Evolutionary conservation across 2,888 invertebrate genomes (phyloP).

Genomic region (Dugesia japonica): DNA sequence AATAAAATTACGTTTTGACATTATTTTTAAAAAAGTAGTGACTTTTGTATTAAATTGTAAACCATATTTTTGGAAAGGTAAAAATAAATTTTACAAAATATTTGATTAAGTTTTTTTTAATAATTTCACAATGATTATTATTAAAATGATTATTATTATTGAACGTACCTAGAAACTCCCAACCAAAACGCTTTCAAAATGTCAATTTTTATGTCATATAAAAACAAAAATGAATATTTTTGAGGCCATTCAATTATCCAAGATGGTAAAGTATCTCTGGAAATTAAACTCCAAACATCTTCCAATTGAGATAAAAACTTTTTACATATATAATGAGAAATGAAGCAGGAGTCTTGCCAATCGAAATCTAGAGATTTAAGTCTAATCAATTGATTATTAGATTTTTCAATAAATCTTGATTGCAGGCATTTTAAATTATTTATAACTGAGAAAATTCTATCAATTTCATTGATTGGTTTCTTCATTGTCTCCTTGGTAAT

Average conservation of each 20-base stretch:
- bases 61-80: too few relatives aligned
- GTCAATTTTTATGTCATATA: neutral
- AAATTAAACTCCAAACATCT: neutral
- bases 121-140: too few relatives aligned
- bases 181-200: neutral
- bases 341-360: neutral
- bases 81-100: too few relatives aligned
- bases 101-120: too few relatives aligned
- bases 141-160: too few relatives aligned
- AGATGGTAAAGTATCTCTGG: neutral
- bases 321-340: neutral
- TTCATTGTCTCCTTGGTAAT: neutral
- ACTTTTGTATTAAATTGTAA: too few relatives aligned
- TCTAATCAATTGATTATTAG: neutral
- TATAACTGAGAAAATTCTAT: neutral
- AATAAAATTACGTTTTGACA: too few relatives aligned
- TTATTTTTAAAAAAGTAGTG: too few relatives aligned
- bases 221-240: neutral
- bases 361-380: neutral
- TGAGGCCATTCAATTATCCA: neutral
- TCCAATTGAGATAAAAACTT: neutral
- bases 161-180: neutral
- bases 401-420: neutral
- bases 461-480: neutral
- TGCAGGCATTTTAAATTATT: neutral